Conservation (phyloP, 2,113 vertebrate species). For the Motacilla tschutschensis region DNA sequence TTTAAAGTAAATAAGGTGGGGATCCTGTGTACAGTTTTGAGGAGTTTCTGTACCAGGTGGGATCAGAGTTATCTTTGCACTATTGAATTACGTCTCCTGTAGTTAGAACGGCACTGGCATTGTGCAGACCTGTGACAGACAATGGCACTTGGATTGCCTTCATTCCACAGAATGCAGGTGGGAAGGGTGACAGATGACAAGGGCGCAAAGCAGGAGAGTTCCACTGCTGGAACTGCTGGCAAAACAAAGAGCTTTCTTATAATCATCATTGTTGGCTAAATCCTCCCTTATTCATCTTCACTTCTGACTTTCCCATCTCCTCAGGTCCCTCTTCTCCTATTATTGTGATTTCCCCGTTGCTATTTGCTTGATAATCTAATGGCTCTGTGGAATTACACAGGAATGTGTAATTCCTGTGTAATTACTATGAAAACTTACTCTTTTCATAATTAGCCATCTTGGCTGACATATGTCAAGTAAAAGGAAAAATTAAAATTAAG, state of each 20-base stretch:
- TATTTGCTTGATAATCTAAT: not conserved
- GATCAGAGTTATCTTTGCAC: not conserved
- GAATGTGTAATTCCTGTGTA: too few species aligned
- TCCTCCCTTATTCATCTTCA: not conserved
- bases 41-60: not conserved
- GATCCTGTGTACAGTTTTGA: not conserved
- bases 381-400: not conserved
- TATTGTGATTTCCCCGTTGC: not conserved
- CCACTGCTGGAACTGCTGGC: not conserved
- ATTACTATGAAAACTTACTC: not conserved
- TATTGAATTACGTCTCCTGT: not conserved
- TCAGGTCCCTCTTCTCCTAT: not conserved
- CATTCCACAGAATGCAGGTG: not conserved
- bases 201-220: not conserved
- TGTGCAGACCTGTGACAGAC: not conserved
- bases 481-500: not conserved
- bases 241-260: not conserved
- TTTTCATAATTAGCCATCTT: not conserved
- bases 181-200: not conserved
- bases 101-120: not conserved
- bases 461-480: not conserved
- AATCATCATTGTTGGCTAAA: not conserved
- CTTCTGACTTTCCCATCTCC: not conserved
- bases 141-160: not conserved
- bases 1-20: not conserved